Conservation (phyloP, 2,888 invertebrate genomes). For the Diplolepis rosae region DNA sequence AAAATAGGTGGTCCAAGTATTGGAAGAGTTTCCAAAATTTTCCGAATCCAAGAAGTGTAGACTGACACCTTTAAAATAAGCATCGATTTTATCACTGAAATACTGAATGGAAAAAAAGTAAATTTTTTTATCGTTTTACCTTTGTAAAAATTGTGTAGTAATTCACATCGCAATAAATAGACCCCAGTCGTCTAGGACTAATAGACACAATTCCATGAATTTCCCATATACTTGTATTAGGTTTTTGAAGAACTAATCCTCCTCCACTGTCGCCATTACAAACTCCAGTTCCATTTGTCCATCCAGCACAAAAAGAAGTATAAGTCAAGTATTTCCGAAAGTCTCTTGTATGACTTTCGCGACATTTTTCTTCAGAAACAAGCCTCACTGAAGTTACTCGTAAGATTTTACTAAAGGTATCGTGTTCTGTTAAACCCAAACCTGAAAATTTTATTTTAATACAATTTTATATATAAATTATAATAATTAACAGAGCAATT, state of each 20-base stretch:
- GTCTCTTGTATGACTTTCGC: slow-evolving; percentile 73
- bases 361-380: slow-evolving; percentile 76
- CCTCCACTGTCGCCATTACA: slow-evolving; percentile 81
- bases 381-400: slow-evolving; percentile 75
- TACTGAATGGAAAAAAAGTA: not conserved
- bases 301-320: slow-evolving; percentile 80
- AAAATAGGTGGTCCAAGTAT: slow-evolving; percentile 47
- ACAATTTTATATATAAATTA: no score
- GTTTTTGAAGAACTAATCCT: slow-evolving; percentile 73
- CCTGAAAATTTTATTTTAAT: slow-evolving; percentile 65
- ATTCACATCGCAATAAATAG: slow-evolving; percentile 71
- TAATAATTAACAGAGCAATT: not conserved
- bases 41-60: slow-evolving; percentile 56
- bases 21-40: slow-evolving; percentile 48
- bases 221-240: slow-evolving; percentile 64
- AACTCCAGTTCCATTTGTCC: slow-evolving; percentile 76
- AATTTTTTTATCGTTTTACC: slow-evolving; percentile 60
- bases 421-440: slow-evolving; percentile 78
- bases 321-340: slow-evolving; percentile 77
- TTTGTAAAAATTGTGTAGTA: slow-evolving; percentile 75
- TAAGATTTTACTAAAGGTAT: slow-evolving; percentile 75
- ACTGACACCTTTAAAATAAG: slow-evolving; percentile 49
- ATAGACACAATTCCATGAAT: slow-evolving; percentile 75
- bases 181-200: slow-evolving; percentile 70
- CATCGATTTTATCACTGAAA: not conserved